Base-by-base conservation (phyloP, 2,888 invertebrate genomes). In the Escarpia spicata region DNA sequence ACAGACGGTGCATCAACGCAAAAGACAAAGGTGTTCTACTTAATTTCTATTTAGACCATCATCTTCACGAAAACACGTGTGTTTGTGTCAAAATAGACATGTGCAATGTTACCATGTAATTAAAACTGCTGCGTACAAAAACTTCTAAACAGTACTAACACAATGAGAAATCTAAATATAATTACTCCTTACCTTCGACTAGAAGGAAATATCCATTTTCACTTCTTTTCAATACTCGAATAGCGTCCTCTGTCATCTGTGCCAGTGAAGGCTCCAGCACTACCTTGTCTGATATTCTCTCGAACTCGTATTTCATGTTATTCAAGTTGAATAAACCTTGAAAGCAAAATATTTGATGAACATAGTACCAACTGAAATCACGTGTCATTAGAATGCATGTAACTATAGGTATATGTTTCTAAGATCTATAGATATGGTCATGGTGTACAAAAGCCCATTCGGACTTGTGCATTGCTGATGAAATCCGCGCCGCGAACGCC, bases 301-400 rank as follows among this genome's bases (percentile, higher is more conserved):
- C 94, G 0, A 91, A 31, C 94, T 98, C 98, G 96, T 98, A 98
- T 12, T 97, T 97, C 97, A 98, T 97, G 95, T 98, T 98, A 93
- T 97, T 97, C 43, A 93, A 92, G 12, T 94, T 94, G 93, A 96
- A 96, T 91, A 96, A 93, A 43, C 96, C 96, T 96, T 92, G 43
- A 92, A 92, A 52, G n/a, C 31, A 8, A 44, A 44, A 44, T 6
- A 15, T 0, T 3, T 91, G 3, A 19, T 31, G 19, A 31, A 19
- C 91, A 44, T 9, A 6, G 3, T 12, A 9, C 43, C 12, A 10
- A 37, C 26, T 89, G 31, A 1, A 26, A 37, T 37, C 37, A 37
- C 0, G 37, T 37, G 37, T 37, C 37, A 37, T 37, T 37, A 37
- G 37, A 37, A 1, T 89, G 26, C 26, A 89, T 89, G 89, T 89